Conservation (phyloP, 2,797 vertebrate species). For the Smutsia gigantea region DNA sequence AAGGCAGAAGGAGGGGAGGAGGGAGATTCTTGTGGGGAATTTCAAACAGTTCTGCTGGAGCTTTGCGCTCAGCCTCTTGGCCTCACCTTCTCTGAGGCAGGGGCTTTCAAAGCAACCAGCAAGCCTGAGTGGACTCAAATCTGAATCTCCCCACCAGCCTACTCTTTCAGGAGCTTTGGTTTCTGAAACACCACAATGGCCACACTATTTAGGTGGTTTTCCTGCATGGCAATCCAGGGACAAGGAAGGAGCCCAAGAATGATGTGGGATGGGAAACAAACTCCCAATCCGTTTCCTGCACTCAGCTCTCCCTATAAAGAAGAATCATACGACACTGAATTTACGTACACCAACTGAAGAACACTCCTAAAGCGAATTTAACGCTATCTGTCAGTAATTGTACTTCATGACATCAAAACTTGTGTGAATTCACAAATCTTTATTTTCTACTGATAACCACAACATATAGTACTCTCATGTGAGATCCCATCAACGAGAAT, state of each 20-base stretch:
- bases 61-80: not conserved
- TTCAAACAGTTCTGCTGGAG: constrained; percentile 73
- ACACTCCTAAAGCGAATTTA: not conserved
- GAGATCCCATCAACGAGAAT: not conserved
- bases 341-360: not conserved
- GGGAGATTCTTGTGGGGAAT: constrained; percentile 72
- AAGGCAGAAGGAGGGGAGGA: constrained; percentile 68
- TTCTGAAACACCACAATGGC: not conserved
- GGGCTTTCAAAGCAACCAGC: not conserved
- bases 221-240: not conserved
- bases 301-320: constrained; percentile 26
- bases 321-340: not conserved
- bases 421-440: constrained; percentile 17
- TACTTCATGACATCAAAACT: not conserved
- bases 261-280: not conserved
- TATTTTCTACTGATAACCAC: constrained; percentile 23
- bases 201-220: not conserved
- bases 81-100: constrained; percentile 48
- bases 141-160: not conserved
- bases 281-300: not conserved
- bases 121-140: not conserved
- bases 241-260: constrained; percentile 15
- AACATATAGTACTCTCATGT: not conserved
- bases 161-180: not conserved
- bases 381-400: not conserved